Conservation (phyloP, 2,113 vertebrate species). For the Mustelus asterias region DNA sequence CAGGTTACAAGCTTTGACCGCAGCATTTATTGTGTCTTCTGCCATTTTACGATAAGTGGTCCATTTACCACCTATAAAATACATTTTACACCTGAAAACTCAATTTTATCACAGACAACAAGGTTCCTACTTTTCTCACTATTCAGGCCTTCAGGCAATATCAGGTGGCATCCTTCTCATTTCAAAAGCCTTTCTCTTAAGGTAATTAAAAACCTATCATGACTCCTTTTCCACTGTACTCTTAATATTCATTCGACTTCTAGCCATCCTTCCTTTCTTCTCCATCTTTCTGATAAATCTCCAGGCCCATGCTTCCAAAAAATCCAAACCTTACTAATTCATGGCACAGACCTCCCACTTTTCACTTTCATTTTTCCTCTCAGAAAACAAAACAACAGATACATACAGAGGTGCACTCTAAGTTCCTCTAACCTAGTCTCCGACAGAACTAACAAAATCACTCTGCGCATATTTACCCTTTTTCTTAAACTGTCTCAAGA, state of each 20-base stretch:
- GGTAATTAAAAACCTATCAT: not conserved
- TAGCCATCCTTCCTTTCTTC: not conserved
- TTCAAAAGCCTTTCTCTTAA: not conserved
- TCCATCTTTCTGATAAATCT: not conserved
- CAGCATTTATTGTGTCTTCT: conserved; percentile 75
- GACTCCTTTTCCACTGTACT: not conserved
- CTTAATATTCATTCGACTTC: not conserved
- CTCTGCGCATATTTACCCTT: not conserved
- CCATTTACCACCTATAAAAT: conserved; percentile 86
- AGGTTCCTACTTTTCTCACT: not conserved
- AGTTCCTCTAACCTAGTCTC: not conserved
- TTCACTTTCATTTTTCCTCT: not conserved
- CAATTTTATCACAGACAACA: not conserved
- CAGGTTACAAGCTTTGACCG: conserved; percentile 64
- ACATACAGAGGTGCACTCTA: too few species aligned
- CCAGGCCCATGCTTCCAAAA: not conserved
- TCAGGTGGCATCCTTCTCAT: not conserved
- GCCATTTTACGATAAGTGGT: conserved; percentile 95
- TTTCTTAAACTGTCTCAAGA: not conserved
- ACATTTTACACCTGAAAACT: not conserved
- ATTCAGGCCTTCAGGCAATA: not conserved
- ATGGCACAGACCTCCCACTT: not conserved
- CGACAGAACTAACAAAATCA: not conserved
- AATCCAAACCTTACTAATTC: not conserved
- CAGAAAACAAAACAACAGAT: too few species aligned